phyloP scores from a whole-genome alignment of 1,140 invertebrate genomes.

The Drosophila kanapiae region DNA sequence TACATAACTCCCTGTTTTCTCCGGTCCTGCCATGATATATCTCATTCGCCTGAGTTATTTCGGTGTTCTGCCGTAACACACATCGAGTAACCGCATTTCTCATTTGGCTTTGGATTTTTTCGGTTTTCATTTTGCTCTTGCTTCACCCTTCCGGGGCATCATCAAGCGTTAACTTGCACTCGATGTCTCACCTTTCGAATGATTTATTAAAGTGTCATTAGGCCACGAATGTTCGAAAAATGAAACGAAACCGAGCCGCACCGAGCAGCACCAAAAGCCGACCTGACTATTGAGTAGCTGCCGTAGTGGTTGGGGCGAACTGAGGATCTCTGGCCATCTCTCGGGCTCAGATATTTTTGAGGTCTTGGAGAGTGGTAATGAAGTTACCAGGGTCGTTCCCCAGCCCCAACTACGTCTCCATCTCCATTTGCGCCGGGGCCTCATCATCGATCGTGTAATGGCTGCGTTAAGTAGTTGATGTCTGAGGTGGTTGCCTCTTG shows the following conservation, averaged over 20 bases:
- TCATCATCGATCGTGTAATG: conserved; percentile 74
- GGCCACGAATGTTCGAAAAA: conserved; percentile 78
- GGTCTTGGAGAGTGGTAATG: conserved; percentile 77
- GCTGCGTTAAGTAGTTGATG: conserved; percentile 82
- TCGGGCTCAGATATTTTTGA: conserved; percentile 21
- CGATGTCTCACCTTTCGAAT: conserved; percentile 85
- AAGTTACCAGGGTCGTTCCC: conserved; percentile 60
- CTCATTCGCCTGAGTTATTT: conserved; percentile 45
- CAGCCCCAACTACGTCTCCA: neutral
- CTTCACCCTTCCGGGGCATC: conserved; percentile 49
- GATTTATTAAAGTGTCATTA: conserved; percentile 85
- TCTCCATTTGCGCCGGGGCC: neutral
- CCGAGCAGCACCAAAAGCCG: conserved; percentile 8
- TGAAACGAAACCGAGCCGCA: conserved; percentile 77
- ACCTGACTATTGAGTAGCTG: conserved; percentile 66
- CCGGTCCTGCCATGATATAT: conserved; percentile 51
- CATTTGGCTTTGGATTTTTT: conserved; percentile 54
- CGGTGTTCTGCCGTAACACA: conserved; percentile 37
- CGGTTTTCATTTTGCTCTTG: conserved; percentile 39
- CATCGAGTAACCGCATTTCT: conserved; percentile 65
- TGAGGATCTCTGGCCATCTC: conserved; percentile 16
- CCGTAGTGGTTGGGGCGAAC: conserved; percentile 14
- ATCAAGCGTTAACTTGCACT: conserved; percentile 80
- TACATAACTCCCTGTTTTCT: conserved; percentile 52
- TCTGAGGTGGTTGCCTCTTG: conserved; percentile 63